Conservation (phyloP, 2,797 vertebrate genomes). For the Ataeniobius toweri region DNA sequence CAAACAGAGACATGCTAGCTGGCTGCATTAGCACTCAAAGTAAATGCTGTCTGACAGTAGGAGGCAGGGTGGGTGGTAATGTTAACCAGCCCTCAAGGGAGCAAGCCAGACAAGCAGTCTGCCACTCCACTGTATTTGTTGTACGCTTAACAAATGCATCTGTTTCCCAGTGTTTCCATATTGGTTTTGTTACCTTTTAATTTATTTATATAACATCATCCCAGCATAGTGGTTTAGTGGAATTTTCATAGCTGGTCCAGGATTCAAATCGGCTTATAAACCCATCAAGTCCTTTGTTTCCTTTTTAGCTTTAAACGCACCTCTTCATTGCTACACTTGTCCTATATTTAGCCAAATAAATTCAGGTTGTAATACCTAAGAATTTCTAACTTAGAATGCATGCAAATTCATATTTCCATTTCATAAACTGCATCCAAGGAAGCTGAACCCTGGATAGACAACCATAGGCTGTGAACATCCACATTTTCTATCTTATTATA, state of each 20-base stretch:
- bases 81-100: slow-evolving; percentile 53
- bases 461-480: slow-evolving; percentile 5
- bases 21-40: slow-evolving; percentile 43
- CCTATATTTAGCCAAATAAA: not conserved
- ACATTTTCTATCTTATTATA: slow-evolving; percentile 2
- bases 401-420: not conserved
- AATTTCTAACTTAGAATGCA: not conserved
- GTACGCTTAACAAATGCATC: slow-evolving; percentile 11
- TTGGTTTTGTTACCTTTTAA: slow-evolving; percentile 15
- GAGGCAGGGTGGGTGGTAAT: slow-evolving; percentile 39
- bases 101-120: slow-evolving; percentile 53
- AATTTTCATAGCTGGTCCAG: not conserved
- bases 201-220: slow-evolving; percentile 10
- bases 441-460: not conserved
- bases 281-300: not conserved
- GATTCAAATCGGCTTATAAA: not conserved
- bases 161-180: not conserved
- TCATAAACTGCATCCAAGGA: not conserved
- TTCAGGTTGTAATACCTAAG: not conserved
- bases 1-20: slow-evolving; percentile 13
- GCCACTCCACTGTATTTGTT: slow-evolving; percentile 16
- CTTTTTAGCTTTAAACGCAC: not conserved
- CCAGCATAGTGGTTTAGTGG: not conserved
- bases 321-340: not conserved
- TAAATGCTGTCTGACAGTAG: slow-evolving; percentile 49